These are phyloP conservation scores for Microchirus variegatus DNA, from an alignment of 2,797 vertebrate genomes.

Conservation along the genomic window DNA sequence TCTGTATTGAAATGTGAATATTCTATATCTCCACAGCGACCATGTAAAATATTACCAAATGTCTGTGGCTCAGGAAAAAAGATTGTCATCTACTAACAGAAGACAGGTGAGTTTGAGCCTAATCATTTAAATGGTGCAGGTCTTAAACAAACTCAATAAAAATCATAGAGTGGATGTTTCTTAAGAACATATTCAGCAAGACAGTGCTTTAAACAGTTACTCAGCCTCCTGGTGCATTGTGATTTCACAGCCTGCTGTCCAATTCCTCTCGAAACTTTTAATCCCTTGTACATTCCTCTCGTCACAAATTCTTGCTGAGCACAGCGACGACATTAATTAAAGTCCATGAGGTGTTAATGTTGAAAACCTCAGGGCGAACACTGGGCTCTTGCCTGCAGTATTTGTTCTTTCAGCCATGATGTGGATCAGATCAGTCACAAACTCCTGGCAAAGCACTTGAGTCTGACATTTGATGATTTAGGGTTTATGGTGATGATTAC, in stretches of 20 bases:
- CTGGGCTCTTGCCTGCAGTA: constrained; percentile 9
- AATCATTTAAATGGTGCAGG: not conserved
- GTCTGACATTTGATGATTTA: constrained; percentile 63
- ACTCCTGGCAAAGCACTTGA: constrained; percentile 43
- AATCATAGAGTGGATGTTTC: not conserved
- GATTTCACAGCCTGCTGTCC: constrained; percentile 16
- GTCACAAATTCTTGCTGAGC: constrained; percentile 13
- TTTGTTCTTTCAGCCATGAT: constrained; percentile 37
- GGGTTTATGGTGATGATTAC: constrained; percentile 62
- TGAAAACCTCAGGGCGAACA: constrained; percentile 23
- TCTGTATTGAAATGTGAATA: too few relatives aligned
- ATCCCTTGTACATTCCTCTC: constrained; percentile 13
- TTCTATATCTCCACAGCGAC: too few relatives aligned
- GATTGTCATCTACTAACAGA: too few relatives aligned
- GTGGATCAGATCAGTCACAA: constrained; percentile 42
- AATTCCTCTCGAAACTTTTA: constrained; percentile 9
- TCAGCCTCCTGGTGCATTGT: not conserved
- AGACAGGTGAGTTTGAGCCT: too few relatives aligned
- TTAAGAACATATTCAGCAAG: not conserved
- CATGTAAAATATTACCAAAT: too few relatives aligned
- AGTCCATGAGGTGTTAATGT: constrained; percentile 22
- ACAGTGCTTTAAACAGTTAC: too few relatives aligned
- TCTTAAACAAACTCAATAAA: not conserved
- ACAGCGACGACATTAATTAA: constrained; percentile 17
- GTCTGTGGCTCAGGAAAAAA: too few relatives aligned